Base-by-base conservation (phyloP, 2,888 invertebrate species). In the Elmis aenea region DNA sequence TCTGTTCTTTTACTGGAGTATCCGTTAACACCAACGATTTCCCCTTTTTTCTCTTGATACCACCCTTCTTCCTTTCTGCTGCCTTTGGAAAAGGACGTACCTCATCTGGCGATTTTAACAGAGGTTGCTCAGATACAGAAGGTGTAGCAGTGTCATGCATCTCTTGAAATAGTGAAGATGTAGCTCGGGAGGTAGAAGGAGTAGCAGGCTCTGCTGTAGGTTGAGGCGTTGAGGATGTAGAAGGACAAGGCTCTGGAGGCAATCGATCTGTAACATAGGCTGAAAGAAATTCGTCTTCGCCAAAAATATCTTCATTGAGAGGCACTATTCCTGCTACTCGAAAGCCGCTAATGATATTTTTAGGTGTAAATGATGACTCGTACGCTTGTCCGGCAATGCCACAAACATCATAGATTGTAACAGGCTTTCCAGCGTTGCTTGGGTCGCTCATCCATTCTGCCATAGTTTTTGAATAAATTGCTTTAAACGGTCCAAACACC, bases 401-500 rank as follows among this genome's bases (percentile, higher is more conserved):
- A 10, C 16, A 6, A 9, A 35, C 9, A 20, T 26, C 21, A 14
- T 26, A 33, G 26, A 33, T 26, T 13, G 20, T 20, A 10, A 33
- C 27, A 14, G 28, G 34, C 28, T 34, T 34, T 21, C 27, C 28
- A 22, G 10, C 13, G 28, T 28, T 18, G 6, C 24, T 21, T 15
- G 35, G 16, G 3, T 5, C 13, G 8, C 11, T 12, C 27, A 34
- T 34, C n/a, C 4, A 8, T 20, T 27, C 27, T 8, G 20, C 28
- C 34, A 34, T 27, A 5, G 26, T 5, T 26, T 6, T 10, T 18
- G 16, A 28, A 3, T 8, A 23, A 10, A 3, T 6, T n/a, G 35
- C 27, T 14, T 22, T 38, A 15, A 33, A 33, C 8, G 39, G 24
- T 8, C 23, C 28, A 28, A 39, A 39, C 10, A 27, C 33, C 6